A percentile compares a stretch with the other conserved stretches of the same genome.
Conservation (phyloP, 2,113 vertebrate genomes). For the Pimephales promelas region DNA sequence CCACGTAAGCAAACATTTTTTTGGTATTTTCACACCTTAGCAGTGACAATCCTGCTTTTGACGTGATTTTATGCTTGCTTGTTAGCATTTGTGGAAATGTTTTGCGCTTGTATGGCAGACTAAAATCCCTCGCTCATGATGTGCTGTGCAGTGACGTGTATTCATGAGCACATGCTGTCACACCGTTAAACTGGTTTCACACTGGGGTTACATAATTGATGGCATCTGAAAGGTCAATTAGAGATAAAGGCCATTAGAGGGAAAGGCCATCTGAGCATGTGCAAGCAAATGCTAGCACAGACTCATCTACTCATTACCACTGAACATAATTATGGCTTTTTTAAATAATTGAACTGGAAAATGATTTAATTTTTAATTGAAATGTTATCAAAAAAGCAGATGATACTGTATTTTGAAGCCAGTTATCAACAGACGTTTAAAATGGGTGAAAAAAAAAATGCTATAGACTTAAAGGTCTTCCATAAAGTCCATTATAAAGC, state of each 20-base stretch:
- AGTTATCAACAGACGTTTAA: not conserved
- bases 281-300: not conserved
- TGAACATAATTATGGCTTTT: not conserved
- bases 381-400: too few relatives aligned
- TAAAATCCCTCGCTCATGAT: not conserved
- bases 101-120: not conserved
- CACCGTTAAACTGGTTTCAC: not conserved
- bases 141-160: not conserved
- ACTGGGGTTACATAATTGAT: constrained; percentile 18
- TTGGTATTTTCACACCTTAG: not conserved
- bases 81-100: not conserved
- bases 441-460: not conserved
- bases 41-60: not conserved
- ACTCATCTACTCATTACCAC: not conserved
- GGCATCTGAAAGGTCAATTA: constrained; percentile 17
- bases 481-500: not conserved
- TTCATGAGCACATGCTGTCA: not conserved
- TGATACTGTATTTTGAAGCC: not conserved
- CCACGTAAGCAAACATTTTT: constrained; percentile 85
- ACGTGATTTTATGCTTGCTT: not conserved
- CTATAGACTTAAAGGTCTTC: not conserved
- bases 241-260: constrained; percentile 17
- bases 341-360: not conserved
- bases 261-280: not conserved
- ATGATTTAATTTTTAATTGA: too few relatives aligned